A percentile compares a stretch with the other conserved stretches of the same genome.
Evolutionary conservation across 2,113 vertebrate genomes (phyloP).

Genomic region (Centropristis striata): DNA sequence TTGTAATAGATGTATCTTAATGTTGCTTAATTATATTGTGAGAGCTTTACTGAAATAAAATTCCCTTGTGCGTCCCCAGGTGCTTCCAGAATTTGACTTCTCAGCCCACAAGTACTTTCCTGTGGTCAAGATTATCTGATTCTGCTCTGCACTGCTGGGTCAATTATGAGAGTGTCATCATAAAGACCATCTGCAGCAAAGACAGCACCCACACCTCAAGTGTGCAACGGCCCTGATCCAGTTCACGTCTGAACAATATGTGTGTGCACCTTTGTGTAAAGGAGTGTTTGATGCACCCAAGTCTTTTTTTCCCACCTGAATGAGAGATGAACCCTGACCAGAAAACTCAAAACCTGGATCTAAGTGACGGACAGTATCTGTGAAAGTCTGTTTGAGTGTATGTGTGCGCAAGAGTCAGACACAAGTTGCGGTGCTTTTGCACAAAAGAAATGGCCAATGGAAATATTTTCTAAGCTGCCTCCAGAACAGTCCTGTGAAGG

Average conservation of each 20-base stretch:
- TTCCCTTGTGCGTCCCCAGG: constrained; percentile 76
- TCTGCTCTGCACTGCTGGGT: background rate
- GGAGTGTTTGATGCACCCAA: constrained; percentile 18
- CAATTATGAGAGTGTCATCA: background rate
- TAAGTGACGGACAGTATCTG: constrained; percentile 43
- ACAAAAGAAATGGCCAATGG: constrained; percentile 6
- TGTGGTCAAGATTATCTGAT: constrained; percentile 96
- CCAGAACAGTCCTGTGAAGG: constrained; percentile 35
- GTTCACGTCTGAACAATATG: constrained; percentile 20
- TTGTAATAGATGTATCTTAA: background rate
- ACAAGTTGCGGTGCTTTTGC: constrained; percentile 11
- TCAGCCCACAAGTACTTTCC: constrained; percentile 98
- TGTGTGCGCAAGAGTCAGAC: background rate
- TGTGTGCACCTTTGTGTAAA: constrained; percentile 12
- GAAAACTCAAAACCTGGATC: constrained; percentile 50
- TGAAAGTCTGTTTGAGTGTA: constrained; percentile 3
- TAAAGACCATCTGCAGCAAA: background rate
- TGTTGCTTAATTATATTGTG: background rate
- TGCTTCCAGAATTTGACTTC: constrained; percentile 98
- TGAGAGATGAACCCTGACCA: constrained; percentile 31
- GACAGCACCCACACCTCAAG: constrained; percentile 5
- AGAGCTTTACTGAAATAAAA: background rate
- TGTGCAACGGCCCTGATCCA: constrained; percentile 36
- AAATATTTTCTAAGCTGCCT: constrained; percentile 22
- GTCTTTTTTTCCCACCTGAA: constrained; percentile 21